Conservation (phyloP, 2,113 vertebrate genomes). For the Narcine bancroftii region DNA sequence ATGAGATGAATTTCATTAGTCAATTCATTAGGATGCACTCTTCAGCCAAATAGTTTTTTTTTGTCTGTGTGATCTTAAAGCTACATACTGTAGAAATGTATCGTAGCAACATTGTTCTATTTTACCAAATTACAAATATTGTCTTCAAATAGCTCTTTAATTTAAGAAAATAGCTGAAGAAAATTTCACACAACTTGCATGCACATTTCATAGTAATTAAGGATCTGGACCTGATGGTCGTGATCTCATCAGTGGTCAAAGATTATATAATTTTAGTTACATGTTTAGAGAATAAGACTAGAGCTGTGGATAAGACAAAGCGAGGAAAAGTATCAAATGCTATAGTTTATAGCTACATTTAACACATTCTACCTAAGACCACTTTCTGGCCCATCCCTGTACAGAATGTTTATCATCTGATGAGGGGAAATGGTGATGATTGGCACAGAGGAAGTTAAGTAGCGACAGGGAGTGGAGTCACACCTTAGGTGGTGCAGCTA, state of each 20-base stretch:
- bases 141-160: not conserved
- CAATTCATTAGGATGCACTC: not conserved
- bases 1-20: not conserved
- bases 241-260: not conserved
- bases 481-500: too few relatives aligned
- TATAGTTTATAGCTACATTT: not conserved
- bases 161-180: not conserved
- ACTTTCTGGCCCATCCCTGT: not conserved
- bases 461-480: too few relatives aligned
- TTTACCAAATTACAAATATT: not conserved
- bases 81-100: not conserved
- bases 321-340: not conserved
- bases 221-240: not conserved
- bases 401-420: not conserved
- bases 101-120: not conserved
- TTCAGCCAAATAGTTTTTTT: not conserved
- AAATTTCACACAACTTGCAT: not conserved
- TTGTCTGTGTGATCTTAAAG: not conserved
- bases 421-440: not conserved
- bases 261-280: not conserved
- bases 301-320: not conserved
- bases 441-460: too few relatives aligned
- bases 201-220: not conserved
- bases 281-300: not conserved
- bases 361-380: not conserved